Evolutionary conservation across 92 coral and sea anemone genomes (phyloP).

Genomic region (Montipora capitata): DNA sequence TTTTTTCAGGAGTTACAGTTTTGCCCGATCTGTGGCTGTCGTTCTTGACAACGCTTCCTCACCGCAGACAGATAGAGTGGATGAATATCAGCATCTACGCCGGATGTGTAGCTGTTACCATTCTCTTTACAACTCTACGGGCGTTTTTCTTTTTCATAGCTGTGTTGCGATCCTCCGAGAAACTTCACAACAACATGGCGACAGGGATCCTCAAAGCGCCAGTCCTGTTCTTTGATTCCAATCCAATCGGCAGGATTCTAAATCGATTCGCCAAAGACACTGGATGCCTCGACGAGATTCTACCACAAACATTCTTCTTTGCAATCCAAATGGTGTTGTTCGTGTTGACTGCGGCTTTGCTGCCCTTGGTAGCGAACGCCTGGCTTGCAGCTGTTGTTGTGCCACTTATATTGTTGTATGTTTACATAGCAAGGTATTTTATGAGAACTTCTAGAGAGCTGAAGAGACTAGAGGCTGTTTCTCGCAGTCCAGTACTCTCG

Average conservation of each 20-base stretch:
- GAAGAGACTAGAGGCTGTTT: slow-evolving; percentile 39
- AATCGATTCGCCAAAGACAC: slow-evolving; percentile 77
- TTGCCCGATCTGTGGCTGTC: slow-evolving; percentile 42
- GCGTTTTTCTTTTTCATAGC: slow-evolving; percentile 53
- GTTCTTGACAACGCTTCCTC: slow-evolving; percentile 31
- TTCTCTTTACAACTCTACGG: slow-evolving; percentile 41
- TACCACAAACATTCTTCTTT: slow-evolving; percentile 65
- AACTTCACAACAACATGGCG: slow-evolving; percentile 71
- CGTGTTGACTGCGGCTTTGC: slow-evolving; percentile 48
- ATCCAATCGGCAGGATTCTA: slow-evolving; percentile 72
- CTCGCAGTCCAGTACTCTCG: slow-evolving; percentile 51
- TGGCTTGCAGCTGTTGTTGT: slow-evolving; percentile 61
- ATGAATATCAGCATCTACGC: slow-evolving; percentile 57
- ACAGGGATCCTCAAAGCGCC: slow-evolving; percentile 67
- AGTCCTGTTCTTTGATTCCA: slow-evolving; percentile 69
- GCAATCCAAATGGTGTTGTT: slow-evolving; percentile 64
- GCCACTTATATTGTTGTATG: slow-evolving; percentile 26
- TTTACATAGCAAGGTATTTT: slow-evolving; percentile 48
- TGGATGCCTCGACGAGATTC: slow-evolving; percentile 71
- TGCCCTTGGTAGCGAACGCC: slow-evolving; percentile 39
- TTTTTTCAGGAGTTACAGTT: slow-evolving; percentile 23
- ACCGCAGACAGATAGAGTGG: slow-evolving; percentile 28
- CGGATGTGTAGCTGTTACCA: slow-evolving; percentile 37
- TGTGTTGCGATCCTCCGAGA: slow-evolving; percentile 52
- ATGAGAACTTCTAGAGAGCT: slow-evolving; percentile 45